These are phyloP conservation scores for Kryptolebias marmoratus DNA, from an alignment of 2,113 vertebrate species.

Conservation along the genomic window DNA sequence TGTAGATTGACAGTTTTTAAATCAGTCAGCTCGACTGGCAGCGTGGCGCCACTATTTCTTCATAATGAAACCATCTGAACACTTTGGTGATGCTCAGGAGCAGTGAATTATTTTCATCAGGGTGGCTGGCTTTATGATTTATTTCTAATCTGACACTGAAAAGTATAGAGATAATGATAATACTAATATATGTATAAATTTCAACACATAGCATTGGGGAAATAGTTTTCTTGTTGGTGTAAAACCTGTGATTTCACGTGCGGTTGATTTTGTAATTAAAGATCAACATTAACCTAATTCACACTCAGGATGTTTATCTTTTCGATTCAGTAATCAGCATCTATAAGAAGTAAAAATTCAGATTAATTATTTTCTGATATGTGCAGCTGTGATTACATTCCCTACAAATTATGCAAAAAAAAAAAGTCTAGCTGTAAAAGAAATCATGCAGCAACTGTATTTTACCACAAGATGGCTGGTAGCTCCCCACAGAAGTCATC, in stretches of 20 bases:
- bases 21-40: slow-evolving; percentile 5
- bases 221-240: background rate
- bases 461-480: slow-evolving; percentile 65
- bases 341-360: background rate
- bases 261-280: background rate
- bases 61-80: slow-evolving; percentile 32
- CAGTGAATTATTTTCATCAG: slow-evolving; percentile 25
- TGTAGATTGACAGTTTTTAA: slow-evolving; percentile 28
- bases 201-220: background rate
- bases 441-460: slow-evolving; percentile 43
- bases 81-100: slow-evolving; percentile 7
- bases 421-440: background rate
- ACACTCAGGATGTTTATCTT: background rate
- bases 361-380: background rate
- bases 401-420: background rate
- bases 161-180: slow-evolving; percentile 3
- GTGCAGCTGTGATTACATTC: slow-evolving; percentile 6
- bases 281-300: slow-evolving; percentile 1
- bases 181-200: background rate
- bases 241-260: slow-evolving; percentile 1
- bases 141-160: slow-evolving; percentile 30
- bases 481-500: slow-evolving; percentile 15
- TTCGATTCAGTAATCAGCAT: slow-evolving; percentile 7
- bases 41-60: slow-evolving; percentile 25
- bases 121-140: slow-evolving; percentile 24